Evolutionary conservation across 2,888 invertebrate species (phyloP), one percentile per base, ranked within the genome.

Genomic region (Cephus pulcher): DNA sequence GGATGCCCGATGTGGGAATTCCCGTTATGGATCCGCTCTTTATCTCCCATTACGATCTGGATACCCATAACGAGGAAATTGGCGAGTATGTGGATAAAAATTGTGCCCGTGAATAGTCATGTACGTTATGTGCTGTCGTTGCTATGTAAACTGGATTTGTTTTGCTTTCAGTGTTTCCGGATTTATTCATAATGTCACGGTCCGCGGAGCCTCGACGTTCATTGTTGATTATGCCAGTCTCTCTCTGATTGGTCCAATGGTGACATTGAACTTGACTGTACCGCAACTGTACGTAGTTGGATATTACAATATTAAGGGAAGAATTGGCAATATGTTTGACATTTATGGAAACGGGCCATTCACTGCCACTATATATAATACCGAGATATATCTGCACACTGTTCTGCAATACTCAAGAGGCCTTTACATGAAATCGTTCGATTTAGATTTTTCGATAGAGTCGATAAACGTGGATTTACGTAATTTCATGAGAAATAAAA

Each of bases 371-470:
- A 79, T 88, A 32, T 84, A 86, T 74, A 86, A 86, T 71, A 86
- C 89, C 77, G 84, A 82, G 15, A 68, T 88, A 73, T 89, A 89
- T 79, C 85, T 89, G 33, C 87, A 87, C 79, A 87, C 87, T 15
- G 84, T 89, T 6, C 81, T 90, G 2, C 90, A 90, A 1, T 90
- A 86, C 75, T 88, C 87, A 0, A 82, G 87, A 23, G 88, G 90
- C 75, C 84, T 90, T 86, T 90, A 90, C 79, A 82, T 90, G 85
- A 89, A 88, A 77, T 89, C 85, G 74, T 88, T 90, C 76, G 88
- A 90, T 11, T 83, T 90, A 11, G 90, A 90, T 35, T 90, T 90
- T 75, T 84, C 86, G 0, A 80, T 90, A 37, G 79, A 80, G 1
- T 81, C 84, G 0, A 79, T 87, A 1, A 82, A 87, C 30, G 79